Evolutionary conservation across 2,113 vertebrate genomes (phyloP).

Genomic region (Marmota monax): DNA sequence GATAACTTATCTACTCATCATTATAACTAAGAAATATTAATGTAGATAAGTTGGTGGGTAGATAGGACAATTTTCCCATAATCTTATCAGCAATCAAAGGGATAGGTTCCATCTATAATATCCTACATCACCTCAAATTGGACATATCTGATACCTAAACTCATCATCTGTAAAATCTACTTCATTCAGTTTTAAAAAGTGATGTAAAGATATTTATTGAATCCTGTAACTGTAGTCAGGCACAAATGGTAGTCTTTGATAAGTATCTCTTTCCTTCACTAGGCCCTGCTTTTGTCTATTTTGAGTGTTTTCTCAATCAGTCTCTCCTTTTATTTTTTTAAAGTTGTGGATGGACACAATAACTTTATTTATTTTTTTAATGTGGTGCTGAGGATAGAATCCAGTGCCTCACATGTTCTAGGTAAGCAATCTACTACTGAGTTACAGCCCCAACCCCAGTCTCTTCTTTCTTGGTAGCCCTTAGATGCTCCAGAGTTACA

Average conservation of each 20-base stretch:
- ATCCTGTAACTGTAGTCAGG: neutral
- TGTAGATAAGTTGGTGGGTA: neutral
- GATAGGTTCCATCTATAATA: neutral
- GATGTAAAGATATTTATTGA: neutral
- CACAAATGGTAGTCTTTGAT: no score
- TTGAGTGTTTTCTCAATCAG: neutral
- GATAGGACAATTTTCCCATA: neutral
- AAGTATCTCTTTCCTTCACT: no score
- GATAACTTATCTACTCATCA: neutral
- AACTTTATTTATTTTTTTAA: no score
- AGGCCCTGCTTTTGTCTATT: neutral
- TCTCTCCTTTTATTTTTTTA: neutral
- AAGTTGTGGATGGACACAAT: no score
- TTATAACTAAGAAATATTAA: neutral
- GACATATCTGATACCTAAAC: neutral
- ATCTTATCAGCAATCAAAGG: neutral
- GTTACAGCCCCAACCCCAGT: no score
- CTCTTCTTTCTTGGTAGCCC: neutral
- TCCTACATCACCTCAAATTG: neutral
- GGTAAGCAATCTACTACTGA: no score
- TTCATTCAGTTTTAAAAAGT: neutral
- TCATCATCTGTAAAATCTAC: neutral
- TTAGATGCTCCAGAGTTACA: neutral
- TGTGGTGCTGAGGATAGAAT: no score
- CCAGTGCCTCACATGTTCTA: no score